phyloP scores from a whole-genome alignment of 2,113 vertebrate species.

The Myotis brandtii region DNA sequence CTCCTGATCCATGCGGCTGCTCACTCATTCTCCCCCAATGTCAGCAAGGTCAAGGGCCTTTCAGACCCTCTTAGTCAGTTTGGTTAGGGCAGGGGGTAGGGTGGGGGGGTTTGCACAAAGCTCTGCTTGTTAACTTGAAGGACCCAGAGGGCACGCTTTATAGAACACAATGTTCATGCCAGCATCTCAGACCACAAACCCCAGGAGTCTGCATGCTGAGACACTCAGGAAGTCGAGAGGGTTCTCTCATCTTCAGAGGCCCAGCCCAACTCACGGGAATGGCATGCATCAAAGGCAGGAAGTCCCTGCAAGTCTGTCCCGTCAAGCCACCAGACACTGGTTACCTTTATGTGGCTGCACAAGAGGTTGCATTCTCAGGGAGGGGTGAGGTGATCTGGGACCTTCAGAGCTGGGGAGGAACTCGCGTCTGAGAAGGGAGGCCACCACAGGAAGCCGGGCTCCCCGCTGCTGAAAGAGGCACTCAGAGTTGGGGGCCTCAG shows the following conservation, averaged over 20 bases:
- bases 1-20: not conserved
- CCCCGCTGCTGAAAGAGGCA: not conserved
- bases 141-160: conserved; percentile 27
- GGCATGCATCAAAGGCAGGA: conserved; percentile 75
- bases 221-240: conserved; percentile 73
- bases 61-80: not conserved
- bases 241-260: conserved; percentile 58
- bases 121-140: not conserved
- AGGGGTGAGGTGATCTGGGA: conserved; percentile 11
- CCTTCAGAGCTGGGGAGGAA: not conserved
- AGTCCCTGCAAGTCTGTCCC: conserved; percentile 63
- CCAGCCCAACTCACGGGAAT: conserved; percentile 66
- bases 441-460: conserved; percentile 27
- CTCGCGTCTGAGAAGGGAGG: not conserved
- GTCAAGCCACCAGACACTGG: conserved; percentile 71
- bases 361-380: conserved; percentile 54
- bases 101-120: conserved; percentile 5
- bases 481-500: not conserved
- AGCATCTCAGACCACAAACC: conserved; percentile 71
- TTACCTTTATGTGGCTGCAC: conserved; percentile 70
- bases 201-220: conserved; percentile 66
- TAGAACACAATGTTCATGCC: conserved; percentile 54
- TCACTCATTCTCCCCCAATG: not conserved
- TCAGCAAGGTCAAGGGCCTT: conserved; percentile 5
- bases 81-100: not conserved